Base-by-base conservation (phyloP, 2,113 vertebrate genomes). In the Myanophis thanlyinensis region DNA sequence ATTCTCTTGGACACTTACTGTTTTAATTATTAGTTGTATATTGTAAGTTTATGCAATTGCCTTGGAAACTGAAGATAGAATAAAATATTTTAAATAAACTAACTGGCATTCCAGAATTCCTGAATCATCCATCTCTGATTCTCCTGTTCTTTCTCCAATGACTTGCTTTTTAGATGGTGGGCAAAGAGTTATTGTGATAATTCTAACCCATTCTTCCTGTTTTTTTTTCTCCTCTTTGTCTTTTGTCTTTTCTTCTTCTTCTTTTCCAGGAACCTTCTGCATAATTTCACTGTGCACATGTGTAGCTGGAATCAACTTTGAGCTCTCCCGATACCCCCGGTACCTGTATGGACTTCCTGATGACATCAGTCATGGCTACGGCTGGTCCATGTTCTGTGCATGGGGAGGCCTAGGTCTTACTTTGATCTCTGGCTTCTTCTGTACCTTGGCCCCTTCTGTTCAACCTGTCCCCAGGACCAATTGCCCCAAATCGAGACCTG, bases 341-440 rank as follows among this genome's bases (percentile, higher is more conserved):
- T 98, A 99, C 97, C 97, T 99, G 96, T 99, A 99, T 0, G 98
- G 99, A 96, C 98, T 99, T 80, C 98, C 99, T 0, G 99, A 99
- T 1, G 99, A 99, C 98, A 99, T 99, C 96, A 98, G 98, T 97
- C 99, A 99, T 0, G 99, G 99, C 96, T 99, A 99, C 20, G 99
- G 99, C 97, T 99, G 99, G 99, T 99, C 99, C 95, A 99, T 99
- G 99, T 99, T 99, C 98, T 99, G 98, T 96, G 99, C 99, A 0
- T 99, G 99, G 99, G 99, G 99, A 3, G 99, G 99, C 94, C 98
- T 99, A 89, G 99, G 99, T 94, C 98, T 99, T 96, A 99, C 99
- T 2, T 98, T 99, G 27, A 99, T 99, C 95, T 98, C 99, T 40
- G 99, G 99, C 91, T 99, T 99, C 98, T 99, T 99, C 98, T 99